Evolutionary conservation across 2,797 vertebrate genomes (phyloP).

Genomic region (Urocyon cinereoargenteus): DNA sequence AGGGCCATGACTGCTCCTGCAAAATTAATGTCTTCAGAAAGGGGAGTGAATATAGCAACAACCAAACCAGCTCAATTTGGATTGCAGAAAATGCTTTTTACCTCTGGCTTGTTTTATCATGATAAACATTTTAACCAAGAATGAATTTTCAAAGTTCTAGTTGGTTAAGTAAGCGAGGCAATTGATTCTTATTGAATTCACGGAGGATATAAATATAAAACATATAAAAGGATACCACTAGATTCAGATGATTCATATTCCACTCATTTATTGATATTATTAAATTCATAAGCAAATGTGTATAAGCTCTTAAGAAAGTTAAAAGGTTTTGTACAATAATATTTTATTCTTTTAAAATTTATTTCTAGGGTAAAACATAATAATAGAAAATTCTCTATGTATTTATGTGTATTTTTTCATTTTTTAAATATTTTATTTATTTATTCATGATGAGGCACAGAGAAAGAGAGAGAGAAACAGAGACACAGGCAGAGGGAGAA

Average conservation of each 20-base stretch:
- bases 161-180: neutral
- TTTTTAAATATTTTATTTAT: too few species aligned
- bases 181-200: neutral
- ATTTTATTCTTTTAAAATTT: neutral
- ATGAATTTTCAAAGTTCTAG: neutral
- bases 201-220: neutral
- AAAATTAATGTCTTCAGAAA: neutral
- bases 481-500: too few species aligned
- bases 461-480: too few species aligned
- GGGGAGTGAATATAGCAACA: neutral
- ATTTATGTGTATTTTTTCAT: neutral
- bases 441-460: too few species aligned
- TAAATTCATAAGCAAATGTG: neutral
- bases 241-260: neutral
- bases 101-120: neutral
- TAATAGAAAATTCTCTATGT: neutral
- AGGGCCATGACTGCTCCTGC: neutral
- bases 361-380: neutral
- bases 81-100: neutral
- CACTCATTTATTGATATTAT: neutral
- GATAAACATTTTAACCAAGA: neutral
- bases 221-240: neutral
- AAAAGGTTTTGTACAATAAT: neutral
- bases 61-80: neutral
- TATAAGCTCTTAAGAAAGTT: neutral